Percentiles rank a stretch among this genome's conserved stretches.
phyloP scores from a whole-genome alignment of 1,140 invertebrate species.

The Drosophila repleta region DNA sequence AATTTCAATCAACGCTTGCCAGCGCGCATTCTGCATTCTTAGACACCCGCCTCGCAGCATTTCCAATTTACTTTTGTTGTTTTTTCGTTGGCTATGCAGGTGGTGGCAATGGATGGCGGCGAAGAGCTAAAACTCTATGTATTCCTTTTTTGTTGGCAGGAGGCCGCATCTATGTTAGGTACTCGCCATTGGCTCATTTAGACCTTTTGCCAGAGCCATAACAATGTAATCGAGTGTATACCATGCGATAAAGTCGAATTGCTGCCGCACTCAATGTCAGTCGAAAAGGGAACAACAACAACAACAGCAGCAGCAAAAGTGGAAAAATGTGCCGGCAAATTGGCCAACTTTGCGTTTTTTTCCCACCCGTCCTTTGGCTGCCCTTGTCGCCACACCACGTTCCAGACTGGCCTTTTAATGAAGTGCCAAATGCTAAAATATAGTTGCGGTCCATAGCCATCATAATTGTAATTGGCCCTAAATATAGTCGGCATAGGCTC shows the following conservation, averaged over 20 bases:
- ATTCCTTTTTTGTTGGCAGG: neutral
- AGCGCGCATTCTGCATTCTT: too few species aligned
- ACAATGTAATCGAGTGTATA: constrained; percentile 77
- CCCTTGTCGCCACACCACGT: neutral
- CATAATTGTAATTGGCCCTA: constrained; percentile 38
- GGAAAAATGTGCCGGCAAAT: constrained; percentile 57
- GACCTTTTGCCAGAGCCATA: constrained; percentile 51
- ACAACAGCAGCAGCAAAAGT: neutral
- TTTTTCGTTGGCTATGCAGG: constrained; percentile 5
- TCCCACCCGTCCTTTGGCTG: constrained; percentile 6
- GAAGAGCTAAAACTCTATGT: neutral
- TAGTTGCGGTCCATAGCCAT: constrained; percentile 37
- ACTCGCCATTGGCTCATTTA: constrained; percentile 28
- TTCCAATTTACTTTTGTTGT: constrained; percentile 20
- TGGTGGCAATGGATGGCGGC: neutral
- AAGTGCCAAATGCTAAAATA: constrained; percentile 62
- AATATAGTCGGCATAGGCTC: neutral
- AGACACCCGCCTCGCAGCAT: too few species aligned
- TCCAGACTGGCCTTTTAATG: constrained; percentile 13
- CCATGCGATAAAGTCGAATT: constrained; percentile 67
- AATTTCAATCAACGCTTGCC: too few species aligned
- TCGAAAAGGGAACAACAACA: neutral
- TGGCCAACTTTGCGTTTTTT: constrained; percentile 49
- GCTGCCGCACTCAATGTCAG: constrained; percentile 45
- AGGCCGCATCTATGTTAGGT: constrained; percentile 8